Evolutionary conservation across 2,113 vertebrate genomes (phyloP), one percentile per base, ranked within the genome.

Genomic region (Recurvirostra avosetta): DNA sequence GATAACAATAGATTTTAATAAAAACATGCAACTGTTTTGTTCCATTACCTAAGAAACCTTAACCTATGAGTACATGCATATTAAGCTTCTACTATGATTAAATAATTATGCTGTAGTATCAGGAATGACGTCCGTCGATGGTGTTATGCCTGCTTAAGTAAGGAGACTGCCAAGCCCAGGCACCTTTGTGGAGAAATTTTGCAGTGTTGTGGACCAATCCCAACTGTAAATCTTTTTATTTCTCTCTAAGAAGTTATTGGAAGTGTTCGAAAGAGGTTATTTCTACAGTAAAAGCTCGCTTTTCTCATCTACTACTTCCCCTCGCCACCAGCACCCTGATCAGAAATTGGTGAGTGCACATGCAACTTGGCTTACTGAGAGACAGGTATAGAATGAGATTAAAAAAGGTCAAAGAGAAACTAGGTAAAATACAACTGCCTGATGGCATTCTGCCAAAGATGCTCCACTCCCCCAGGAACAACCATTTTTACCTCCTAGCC

Each of bases 121-220:
- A 49, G 0, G 1, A 58, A 70, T 25, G 3, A 49, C 0, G 1
- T 27, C 26, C 41, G 17, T 9, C 0, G 1, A 13, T 16, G n/a
- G 25, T 18, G 16, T n/a, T 40, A 53, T 17, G 16, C 15, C 45
- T 53, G 12, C 22, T 47, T 58, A 81, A 65, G 26, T 26, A 68
- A 27, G 19, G 17, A 72, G 43, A 72, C 67, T 41, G 25, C 4
- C 52, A 78, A 67, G 15, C 7, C 30, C 22, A 50, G 19, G 22
- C 18, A 78, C 3, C 6, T 63, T 66, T 77, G 84, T 27, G 36
- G 56, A 85, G 45, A 74, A 47, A 45, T 77, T 81, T 5, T 72
- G 63, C 25, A 71, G 34, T 18, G 15, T 12, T 77, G 12, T 22
- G 38, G 52, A 62, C 27, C 61, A 52, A 34, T 71, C 23, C 21